These are phyloP conservation scores for Miichthys miiuy DNA, from an alignment of 2,797 vertebrate genomes.

Conservation along the genomic window DNA sequence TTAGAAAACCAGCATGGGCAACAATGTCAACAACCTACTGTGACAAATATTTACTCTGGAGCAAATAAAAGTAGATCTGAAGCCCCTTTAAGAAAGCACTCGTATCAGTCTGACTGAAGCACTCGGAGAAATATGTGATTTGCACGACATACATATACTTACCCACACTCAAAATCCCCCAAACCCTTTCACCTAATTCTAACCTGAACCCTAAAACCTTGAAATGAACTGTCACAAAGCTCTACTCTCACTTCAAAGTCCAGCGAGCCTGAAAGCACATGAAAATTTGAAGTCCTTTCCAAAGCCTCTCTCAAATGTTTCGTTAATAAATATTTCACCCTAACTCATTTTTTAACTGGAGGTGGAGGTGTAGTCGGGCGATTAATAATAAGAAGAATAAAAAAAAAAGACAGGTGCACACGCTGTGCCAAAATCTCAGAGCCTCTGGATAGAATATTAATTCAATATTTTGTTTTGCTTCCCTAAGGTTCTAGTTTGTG, in stretches of 20 bases:
- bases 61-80: slow-evolving; percentile 28
- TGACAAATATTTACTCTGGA: slow-evolving; percentile 47
- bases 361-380: slow-evolving; percentile 16
- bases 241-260: slow-evolving; percentile 24
- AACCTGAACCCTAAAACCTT: background rate
- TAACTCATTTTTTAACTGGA: slow-evolving; percentile 33
- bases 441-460: background rate
- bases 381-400: background rate
- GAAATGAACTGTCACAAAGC: too few relatives aligned
- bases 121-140: slow-evolving; percentile 12
- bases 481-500: background rate
- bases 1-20: slow-evolving; percentile 65
- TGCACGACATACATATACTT: background rate
- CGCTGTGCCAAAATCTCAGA: background rate
- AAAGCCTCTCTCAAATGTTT: slow-evolving; percentile 23
- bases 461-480: background rate
- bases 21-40: slow-evolving; percentile 68
- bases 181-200: background rate
- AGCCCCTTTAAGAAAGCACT: background rate
- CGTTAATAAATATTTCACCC: slow-evolving; percentile 66
- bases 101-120: slow-evolving; percentile 4
- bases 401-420: slow-evolving; percentile 17
- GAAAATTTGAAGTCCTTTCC: slow-evolving; percentile 57
- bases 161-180: background rate
- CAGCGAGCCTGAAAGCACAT: slow-evolving; percentile 55